These are phyloP conservation scores for Sebastiscus tertius DNA, from an alignment of 2,797 vertebrate species.

Conservation along the genomic window DNA sequence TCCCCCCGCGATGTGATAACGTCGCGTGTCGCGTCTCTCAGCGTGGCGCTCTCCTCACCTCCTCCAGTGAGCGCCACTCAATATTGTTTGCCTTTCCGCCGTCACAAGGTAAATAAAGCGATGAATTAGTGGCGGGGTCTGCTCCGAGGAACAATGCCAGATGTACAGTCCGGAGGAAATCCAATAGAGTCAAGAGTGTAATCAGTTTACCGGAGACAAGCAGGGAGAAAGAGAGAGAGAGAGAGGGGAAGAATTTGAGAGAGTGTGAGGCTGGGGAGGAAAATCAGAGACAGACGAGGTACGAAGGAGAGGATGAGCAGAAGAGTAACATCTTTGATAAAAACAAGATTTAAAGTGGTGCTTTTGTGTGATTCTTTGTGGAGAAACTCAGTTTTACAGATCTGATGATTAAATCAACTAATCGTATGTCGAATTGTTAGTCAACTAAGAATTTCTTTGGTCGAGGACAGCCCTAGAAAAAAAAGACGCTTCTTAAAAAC, in stretches of 20 bases:
- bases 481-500: not conserved
- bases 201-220: constrained; percentile 75
- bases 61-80: constrained; percentile 62
- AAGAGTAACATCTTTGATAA: not conserved
- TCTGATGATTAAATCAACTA: too few species aligned
- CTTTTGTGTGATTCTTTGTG: too few species aligned
- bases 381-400: too few species aligned
- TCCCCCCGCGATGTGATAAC: constrained; percentile 21
- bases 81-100: constrained; percentile 71
- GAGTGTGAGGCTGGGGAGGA: constrained; percentile 18
- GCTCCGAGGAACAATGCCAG: constrained; percentile 74
- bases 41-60: constrained; percentile 12
- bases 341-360: too few species aligned
- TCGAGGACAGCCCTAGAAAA: not conserved
- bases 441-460: too few species aligned
- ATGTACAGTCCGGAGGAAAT: constrained; percentile 78
- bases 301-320: not conserved
- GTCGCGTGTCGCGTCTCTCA: constrained; percentile 12
- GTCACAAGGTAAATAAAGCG: constrained; percentile 81
- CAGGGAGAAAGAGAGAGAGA: constrained; percentile 22
- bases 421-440: too few species aligned
- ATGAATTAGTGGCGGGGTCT: constrained; percentile 71
- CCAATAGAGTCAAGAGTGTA: constrained; percentile 75
- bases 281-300: constrained; percentile 40
- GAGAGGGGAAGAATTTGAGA: constrained; percentile 30